Evolutionary conservation across 2,113 vertebrate species (phyloP).

Genomic region (Clinocottus analis): DNA sequence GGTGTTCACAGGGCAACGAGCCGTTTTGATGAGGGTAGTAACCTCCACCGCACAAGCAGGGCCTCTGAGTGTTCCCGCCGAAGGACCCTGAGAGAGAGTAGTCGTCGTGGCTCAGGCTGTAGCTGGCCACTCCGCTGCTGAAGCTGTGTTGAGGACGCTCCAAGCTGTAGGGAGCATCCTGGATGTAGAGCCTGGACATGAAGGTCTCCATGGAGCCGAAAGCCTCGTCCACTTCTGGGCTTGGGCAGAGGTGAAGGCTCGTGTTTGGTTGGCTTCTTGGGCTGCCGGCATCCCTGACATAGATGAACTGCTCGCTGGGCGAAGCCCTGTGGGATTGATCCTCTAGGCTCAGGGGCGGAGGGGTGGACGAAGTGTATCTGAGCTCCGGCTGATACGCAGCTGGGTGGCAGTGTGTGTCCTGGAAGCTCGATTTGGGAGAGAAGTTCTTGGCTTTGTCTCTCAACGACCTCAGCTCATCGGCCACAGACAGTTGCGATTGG

Average conservation of each 20-base stretch:
- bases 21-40: neutral
- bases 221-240: constrained; percentile 68
- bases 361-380: constrained; percentile 20
- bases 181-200: constrained; percentile 64
- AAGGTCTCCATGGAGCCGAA: constrained; percentile 73
- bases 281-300: constrained; percentile 43
- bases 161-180: constrained; percentile 35
- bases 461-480: constrained; percentile 89
- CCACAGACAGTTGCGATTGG: constrained; percentile 86
- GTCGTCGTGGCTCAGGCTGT: constrained; percentile 1
- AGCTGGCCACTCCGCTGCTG: constrained; percentile 73
- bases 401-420: constrained; percentile 3
- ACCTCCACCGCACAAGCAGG: neutral
- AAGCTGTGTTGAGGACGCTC: constrained; percentile 42
- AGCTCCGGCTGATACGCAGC: constrained; percentile 19
- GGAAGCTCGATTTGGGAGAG: neutral
- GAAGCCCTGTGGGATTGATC: constrained; percentile 46
- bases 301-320: constrained; percentile 47
- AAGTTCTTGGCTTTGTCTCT: constrained; percentile 68
- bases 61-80: neutral
- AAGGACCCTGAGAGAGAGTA: neutral
- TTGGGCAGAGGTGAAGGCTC: neutral
- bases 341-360: constrained; percentile 34
- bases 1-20: neutral
- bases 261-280: constrained; percentile 9